phyloP scores from a whole-genome alignment of 2,888 invertebrate genomes.

The Digitonthophagus gazella region DNA sequence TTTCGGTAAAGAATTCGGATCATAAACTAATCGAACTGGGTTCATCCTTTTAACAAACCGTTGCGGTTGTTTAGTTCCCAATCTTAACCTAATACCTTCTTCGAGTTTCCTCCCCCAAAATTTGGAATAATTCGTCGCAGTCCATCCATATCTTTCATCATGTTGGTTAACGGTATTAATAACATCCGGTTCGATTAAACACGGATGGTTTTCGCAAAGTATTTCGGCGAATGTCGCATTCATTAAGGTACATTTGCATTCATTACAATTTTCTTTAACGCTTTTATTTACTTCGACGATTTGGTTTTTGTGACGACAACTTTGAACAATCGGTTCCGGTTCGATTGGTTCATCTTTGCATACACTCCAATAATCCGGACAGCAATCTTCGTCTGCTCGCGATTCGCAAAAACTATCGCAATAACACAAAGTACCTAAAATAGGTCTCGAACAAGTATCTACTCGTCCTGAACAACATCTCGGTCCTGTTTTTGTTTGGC shows the following conservation, averaged over 20 bases:
- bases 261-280: constrained; percentile 68
- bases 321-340: constrained; percentile 37
- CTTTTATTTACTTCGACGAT: constrained; percentile 55
- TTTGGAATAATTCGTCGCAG: constrained; percentile 74
- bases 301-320: constrained; percentile 57
- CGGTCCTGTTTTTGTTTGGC: constrained; percentile 7
- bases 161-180: constrained; percentile 65
- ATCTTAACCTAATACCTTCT: constrained; percentile 74
- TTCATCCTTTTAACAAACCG: constrained; percentile 57
- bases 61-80: constrained; percentile 58
- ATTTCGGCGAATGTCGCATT: constrained; percentile 49
- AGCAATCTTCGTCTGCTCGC: constrained; percentile 76
- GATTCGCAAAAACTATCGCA: constrained; percentile 89
- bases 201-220: constrained; percentile 69
- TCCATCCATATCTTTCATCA: constrained; percentile 63
- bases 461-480: constrained; percentile 73
- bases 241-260: constrained; percentile 60
- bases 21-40: constrained; percentile 59
- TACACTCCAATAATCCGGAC: constrained; percentile 81
- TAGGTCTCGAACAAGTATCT: constrained; percentile 79
- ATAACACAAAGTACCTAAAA: constrained; percentile 84
- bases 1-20: constrained; percentile 61
- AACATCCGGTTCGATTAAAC: constrained; percentile 72
- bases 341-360: constrained; percentile 58
- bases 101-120: constrained; percentile 81